Evolutionary conservation across 2,888 invertebrate genomes (phyloP).

Genomic region (Gasteruption jaculator): DNA sequence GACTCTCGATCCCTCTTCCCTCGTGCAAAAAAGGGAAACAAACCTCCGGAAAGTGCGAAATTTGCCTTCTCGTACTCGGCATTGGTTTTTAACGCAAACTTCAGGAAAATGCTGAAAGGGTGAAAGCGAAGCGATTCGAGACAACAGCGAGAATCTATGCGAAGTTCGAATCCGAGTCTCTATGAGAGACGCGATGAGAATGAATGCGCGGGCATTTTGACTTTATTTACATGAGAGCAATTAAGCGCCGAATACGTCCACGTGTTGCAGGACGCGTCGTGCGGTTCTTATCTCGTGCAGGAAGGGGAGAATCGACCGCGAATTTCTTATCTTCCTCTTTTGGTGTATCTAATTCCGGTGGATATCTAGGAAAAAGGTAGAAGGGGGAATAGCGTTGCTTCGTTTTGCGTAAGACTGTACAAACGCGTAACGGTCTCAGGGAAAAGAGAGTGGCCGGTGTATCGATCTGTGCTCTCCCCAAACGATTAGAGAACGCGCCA

Average conservation of each 20-base stretch:
- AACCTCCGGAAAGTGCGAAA: background rate
- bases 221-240: too few species aligned
- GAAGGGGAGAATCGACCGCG: background rate
- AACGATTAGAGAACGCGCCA: conserved; percentile 22
- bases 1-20: conserved; percentile 12
- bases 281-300: conserved; percentile 10
- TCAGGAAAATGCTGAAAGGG: too few species aligned
- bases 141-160: too few species aligned
- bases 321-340: background rate
- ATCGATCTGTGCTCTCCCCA: conserved; percentile 30
- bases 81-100: too few species aligned
- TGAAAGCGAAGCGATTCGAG: too few species aligned
- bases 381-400: too few species aligned
- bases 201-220: too few species aligned
- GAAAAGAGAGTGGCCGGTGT: conserved; percentile 28
- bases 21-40: conserved; percentile 5
- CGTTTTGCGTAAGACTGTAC: conserved; percentile 19
- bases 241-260: background rate
- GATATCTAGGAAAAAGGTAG: too few species aligned
- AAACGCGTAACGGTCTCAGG: conserved; percentile 16
- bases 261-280: conserved; percentile 9
- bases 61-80: too few species aligned
- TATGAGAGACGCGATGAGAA: too few species aligned
- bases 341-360: too few species aligned
- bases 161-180: too few species aligned